Conservation (phyloP, 1,140 invertebrate genomes). For the Macrobrachium nipponense region DNA sequence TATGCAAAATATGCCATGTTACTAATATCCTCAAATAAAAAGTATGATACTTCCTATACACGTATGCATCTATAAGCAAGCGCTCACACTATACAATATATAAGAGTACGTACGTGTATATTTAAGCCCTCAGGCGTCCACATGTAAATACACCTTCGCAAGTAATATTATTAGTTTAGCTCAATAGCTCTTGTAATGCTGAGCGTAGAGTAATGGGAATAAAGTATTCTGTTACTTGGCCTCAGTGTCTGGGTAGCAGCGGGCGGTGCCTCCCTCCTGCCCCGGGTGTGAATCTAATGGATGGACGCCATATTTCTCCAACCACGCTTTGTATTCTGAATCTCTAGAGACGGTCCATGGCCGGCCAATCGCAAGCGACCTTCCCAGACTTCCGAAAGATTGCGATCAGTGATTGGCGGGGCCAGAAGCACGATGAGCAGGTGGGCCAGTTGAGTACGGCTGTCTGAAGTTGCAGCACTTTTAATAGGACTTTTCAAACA, state of each 20-base stretch:
- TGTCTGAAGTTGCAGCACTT: background rate
- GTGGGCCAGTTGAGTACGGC: background rate
- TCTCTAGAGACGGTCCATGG: background rate
- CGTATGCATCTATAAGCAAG: too few species aligned
- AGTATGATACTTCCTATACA: too few species aligned
- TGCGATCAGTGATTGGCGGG: conserved; percentile 23
- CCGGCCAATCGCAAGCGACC: conserved; percentile 26
- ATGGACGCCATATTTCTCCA: conserved; percentile 47
- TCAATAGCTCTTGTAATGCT: too few species aligned
- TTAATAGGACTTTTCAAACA: conserved; percentile 21
- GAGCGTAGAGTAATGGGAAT: too few species aligned
- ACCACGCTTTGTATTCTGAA: conserved; percentile 46
- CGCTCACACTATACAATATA: too few species aligned
- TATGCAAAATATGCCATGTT: too few species aligned
- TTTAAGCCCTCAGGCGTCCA: too few species aligned
- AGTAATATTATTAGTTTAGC: too few species aligned
- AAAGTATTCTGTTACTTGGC: conserved; percentile 34
- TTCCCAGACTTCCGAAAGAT: background rate
- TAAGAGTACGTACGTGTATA: too few species aligned
- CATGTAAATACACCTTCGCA: too few species aligned
- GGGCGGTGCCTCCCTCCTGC: conserved; percentile 16
- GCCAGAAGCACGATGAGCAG: background rate
- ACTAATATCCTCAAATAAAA: too few species aligned
- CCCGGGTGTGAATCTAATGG: conserved; percentile 50
- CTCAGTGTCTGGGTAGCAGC: background rate